phyloP scores from a whole-genome alignment of 2,797 vertebrate genomes.

The Pachyuromys duprasi region DNA sequence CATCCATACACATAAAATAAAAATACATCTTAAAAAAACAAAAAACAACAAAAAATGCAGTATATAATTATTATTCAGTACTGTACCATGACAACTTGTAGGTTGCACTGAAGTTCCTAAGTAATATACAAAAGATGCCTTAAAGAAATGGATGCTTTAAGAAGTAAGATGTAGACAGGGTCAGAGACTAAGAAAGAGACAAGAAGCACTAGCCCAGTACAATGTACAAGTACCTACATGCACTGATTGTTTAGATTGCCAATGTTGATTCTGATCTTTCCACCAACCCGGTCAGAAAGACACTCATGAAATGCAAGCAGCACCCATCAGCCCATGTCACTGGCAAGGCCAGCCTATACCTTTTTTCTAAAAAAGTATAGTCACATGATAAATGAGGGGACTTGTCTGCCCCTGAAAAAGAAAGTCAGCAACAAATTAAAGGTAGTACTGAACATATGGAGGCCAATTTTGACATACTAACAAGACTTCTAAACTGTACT shows the following conservation, averaged over 20 bases:
- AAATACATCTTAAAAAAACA: neutral
- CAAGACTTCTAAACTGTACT: conserved; percentile 31
- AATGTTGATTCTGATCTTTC: conserved; percentile 38
- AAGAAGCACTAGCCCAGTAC: conserved; percentile 39
- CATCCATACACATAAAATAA: neutral
- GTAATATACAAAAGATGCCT: conserved; percentile 60
- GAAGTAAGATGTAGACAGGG: conserved; percentile 52
- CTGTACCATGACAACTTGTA: conserved; percentile 18
- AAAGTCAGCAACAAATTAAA: conserved; percentile 48
- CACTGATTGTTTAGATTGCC: neutral
- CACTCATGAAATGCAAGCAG: neutral
- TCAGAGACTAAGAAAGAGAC: conserved; percentile 55
- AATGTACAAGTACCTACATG: neutral
- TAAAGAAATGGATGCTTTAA: conserved; percentile 60
- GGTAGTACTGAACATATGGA: neutral
- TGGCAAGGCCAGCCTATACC: neutral
- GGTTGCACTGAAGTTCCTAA: conserved; percentile 56
- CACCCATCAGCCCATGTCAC: neutral
- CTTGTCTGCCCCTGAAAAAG: neutral
- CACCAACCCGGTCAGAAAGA: neutral
- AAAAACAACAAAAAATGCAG: neutral
- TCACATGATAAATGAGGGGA: neutral
- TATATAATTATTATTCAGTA: conserved; percentile 40
- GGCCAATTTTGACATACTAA: conserved; percentile 52
- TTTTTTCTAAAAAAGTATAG: conserved; percentile 49